These are phyloP conservation scores for Anguilla rostrata DNA, from an alignment of 2,113 vertebrate genomes.

Conservation along the genomic window DNA sequence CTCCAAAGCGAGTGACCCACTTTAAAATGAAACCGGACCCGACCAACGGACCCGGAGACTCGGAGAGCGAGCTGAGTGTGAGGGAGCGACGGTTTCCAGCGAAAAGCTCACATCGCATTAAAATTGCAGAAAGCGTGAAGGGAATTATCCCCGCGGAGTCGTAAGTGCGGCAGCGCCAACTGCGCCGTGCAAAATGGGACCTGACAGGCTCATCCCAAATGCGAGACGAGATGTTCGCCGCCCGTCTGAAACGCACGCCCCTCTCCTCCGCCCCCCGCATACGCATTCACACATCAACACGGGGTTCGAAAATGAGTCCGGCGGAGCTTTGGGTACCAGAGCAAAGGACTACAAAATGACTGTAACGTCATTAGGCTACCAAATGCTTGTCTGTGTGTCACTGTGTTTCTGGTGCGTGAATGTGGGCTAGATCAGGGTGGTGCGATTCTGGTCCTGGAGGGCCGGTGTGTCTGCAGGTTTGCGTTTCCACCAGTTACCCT, in stretches of 20 bases:
- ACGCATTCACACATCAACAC: background rate
- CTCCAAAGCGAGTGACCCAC: background rate
- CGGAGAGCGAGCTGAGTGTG: background rate
- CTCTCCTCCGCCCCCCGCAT: background rate
- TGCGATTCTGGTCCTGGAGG: too few relatives aligned
- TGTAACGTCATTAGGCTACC: background rate
- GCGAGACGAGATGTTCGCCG: background rate
- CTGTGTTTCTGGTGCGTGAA: background rate
- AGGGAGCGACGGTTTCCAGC: background rate
- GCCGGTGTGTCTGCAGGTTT: too few relatives aligned
- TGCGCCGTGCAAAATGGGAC: slow-evolving; percentile 15
- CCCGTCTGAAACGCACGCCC: background rate
- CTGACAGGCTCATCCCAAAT: slow-evolving; percentile 2
- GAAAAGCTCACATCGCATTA: background rate
- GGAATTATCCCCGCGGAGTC: slow-evolving; percentile 5
- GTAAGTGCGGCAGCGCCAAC: slow-evolving; percentile 10
- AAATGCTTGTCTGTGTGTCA: background rate
- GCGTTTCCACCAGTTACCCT: too few relatives aligned
- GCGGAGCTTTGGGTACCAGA: background rate
- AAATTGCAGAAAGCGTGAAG: slow-evolving; percentile 9
- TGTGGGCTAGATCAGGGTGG: too few relatives aligned
- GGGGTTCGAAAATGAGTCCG: background rate
- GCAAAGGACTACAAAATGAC: background rate
- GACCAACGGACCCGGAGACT: background rate
- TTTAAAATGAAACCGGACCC: background rate